Evolutionary conservation across 2,888 invertebrate species (phyloP), one percentile per base, ranked within the genome.

Genomic region (Ochropleura leucogaster): DNA sequence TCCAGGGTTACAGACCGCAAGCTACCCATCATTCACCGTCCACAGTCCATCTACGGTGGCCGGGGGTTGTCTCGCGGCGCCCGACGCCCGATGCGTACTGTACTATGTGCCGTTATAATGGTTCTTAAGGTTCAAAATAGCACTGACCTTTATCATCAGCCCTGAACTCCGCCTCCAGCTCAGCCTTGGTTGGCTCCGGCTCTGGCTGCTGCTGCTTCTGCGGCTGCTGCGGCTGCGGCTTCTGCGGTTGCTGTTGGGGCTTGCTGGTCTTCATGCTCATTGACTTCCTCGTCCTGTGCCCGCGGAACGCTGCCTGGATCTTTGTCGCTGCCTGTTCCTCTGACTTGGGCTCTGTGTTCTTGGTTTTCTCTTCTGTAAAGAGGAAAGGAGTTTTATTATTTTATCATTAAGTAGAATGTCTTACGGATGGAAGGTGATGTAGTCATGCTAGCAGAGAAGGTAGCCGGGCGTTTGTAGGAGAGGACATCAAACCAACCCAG

Each of bases 261-360:
- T 88, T 93, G 76, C 89, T 93, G 83, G 98, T 97, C 97, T 98
- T 98, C 98, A 98, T 98, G 94, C 97, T 98, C 97, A 98, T 98
- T 82, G 97, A 97, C 94, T 97, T 97, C 91, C 98, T 97, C 85
- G 98, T 97, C 97, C 98, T 97, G 93, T 98, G 98, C 73, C 98
- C 98, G 89, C 98, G 97, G 94, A 98, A 98, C 87, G 97, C 98
- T 90, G 99, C 98, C 93, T 99, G 99, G 95, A 99, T 99, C 97
- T 98, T 98, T 68, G 98, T 98, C 83, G 98, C 98, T 84, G 99
- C 99, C 83, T 97, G 96, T 80, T 97, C 97, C 86, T 96, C 96
- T 80, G 91, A 72, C 44, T 88, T 84, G 75, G 68, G 64, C 53
- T 91, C 89, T n/a, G 83, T 63, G 9, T 51, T 73, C 72, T 92